Evolutionary conservation across 1,140 invertebrate genomes (phyloP), one percentile per base, ranked within the genome.

Genomic region (Cyclargus thomasi): DNA sequence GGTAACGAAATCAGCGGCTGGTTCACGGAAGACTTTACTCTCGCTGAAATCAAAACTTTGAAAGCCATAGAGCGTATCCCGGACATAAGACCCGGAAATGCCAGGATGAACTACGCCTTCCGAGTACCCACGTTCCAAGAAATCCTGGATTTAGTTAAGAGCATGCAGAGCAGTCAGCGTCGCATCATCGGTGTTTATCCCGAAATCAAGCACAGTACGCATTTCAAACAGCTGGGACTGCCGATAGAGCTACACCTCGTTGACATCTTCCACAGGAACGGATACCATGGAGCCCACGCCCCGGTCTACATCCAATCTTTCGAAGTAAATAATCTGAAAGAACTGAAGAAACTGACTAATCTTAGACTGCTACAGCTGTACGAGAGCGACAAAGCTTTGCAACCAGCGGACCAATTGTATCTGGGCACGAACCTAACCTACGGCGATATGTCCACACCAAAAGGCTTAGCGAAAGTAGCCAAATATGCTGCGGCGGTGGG

Each of bases 1-100:
- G 83, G 84, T 18, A 69, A 62, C 2, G 65, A 76, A 67, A 53
- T 86, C 14, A 83, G 70, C 67, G 88, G 86, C 6, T 90, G 88
- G 88, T 90, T 90, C 62, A 85, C 82, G 23, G 88, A 90, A 84
- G 88, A 90, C 67, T 90, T 90, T 63, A 88, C 88, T 14, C 77
- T 90, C 16, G 76, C 70, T 29, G 88, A 90, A 78, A 75, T 90
- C 16, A 90, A 90, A 76, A 82, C 82, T 0, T 73, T 90, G 36
- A 81, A 78, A 68, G 75, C 84, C n/a, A 78, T 86, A 35, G 88
- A 90, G 80, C 78, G 88, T 22, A 88, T 90, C n/a, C 86, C 88
- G 1, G 64, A 67, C 8, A 80, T 78, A 55, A 76, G 88, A 72
- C 85, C 88, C 0, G 88, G 88, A 0, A 90, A 90, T 63, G 80